These are phyloP conservation scores for Pristionchus japonicus DNA, from an alignment of 2,888 invertebrate genomes.

Conservation along the genomic window DNA sequence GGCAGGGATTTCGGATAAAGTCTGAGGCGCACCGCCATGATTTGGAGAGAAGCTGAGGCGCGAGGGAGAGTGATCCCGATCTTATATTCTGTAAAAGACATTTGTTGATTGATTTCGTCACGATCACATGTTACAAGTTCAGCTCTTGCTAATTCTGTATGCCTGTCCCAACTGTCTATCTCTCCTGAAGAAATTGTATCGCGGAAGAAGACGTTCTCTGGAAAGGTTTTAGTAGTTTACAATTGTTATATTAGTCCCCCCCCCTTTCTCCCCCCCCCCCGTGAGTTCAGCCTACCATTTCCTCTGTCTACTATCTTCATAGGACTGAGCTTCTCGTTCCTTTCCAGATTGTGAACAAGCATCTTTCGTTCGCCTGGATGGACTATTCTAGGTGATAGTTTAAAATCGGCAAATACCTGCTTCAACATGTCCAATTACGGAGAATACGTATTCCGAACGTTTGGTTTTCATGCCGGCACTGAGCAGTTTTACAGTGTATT, in stretches of 20 bases:
- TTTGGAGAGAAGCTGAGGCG: neutral
- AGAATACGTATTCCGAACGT: neutral
- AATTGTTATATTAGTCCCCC: no score
- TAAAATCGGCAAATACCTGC: neutral
- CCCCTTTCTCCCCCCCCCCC: no score
- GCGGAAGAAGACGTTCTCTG: neutral
- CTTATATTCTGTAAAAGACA: neutral
- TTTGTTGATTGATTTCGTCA: neutral
- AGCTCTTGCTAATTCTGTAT: neutral
- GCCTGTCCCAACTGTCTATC: conserved; percentile 10
- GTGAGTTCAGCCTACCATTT: no score
- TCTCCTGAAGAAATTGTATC: neutral
- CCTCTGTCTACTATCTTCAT: neutral
- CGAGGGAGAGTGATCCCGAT: neutral
- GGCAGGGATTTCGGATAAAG: neutral
- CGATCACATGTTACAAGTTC: neutral
- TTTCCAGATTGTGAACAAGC: neutral
- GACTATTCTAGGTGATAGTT: no score
- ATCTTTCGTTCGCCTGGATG: neutral
- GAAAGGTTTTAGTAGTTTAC: no score
- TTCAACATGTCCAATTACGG: neutral
- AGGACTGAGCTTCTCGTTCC: neutral
- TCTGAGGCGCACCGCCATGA: conserved; percentile 35
- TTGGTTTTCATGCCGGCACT: no score
- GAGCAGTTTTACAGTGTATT: neutral